phyloP scores from a whole-genome alignment of 2,888 invertebrate species.

The Apotomis turbidana region DNA sequence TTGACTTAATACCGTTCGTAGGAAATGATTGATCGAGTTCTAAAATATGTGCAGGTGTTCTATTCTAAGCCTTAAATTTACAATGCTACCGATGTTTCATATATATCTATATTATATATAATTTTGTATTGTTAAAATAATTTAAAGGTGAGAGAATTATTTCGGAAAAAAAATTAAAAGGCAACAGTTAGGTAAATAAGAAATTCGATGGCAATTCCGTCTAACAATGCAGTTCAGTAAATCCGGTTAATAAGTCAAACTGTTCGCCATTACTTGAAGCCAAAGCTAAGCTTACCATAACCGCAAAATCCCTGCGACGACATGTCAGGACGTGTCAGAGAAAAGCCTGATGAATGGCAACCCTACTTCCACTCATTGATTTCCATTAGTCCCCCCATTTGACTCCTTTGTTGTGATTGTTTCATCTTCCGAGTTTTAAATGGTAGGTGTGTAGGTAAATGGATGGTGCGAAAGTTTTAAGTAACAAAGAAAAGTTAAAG shows the following conservation, averaged over 20 bases:
- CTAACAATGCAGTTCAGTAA: not conserved
- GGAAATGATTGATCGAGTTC: not conserved
- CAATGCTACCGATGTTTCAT: too few relatives aligned
- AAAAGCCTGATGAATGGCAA: conserved; percentile 41
- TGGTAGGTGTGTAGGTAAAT: not conserved
- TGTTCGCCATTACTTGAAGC: conserved; percentile 22
- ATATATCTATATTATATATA: too few relatives aligned
- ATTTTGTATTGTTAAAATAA: too few relatives aligned
- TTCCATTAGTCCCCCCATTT: conserved; percentile 51
- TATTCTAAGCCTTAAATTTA: not conserved
- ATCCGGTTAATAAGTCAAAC: conserved; percentile 21
- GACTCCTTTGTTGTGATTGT: conserved; percentile 46
- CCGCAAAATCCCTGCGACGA: conserved; percentile 31
- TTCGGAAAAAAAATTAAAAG: too few relatives aligned
- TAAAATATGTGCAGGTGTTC: not conserved
- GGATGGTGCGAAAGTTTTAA: not conserved
- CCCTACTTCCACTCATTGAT: conserved; percentile 58
- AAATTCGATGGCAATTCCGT: not conserved
- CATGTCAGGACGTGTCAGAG: conserved; percentile 31
- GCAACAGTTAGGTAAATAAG: too few relatives aligned
- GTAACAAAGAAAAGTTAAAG: not conserved
- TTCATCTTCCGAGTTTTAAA: conserved; percentile 13
- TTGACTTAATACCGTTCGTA: not conserved
- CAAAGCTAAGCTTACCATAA: conserved; percentile 38
- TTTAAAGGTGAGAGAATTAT: too few relatives aligned